Evolutionary conservation across 2,888 invertebrate species (phyloP).

Genomic region (Trissolcus japonicus): DNA sequence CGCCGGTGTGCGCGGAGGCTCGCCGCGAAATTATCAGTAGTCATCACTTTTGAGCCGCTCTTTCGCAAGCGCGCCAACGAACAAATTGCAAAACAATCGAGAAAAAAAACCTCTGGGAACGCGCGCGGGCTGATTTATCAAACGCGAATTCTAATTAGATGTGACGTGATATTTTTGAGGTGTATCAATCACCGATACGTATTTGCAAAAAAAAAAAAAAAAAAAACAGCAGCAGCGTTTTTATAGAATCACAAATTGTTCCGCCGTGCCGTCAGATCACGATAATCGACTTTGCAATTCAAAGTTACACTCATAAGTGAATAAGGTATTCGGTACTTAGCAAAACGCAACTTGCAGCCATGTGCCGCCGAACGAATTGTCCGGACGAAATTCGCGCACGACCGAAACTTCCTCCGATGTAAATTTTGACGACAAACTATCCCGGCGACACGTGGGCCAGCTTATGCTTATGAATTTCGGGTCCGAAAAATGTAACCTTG

Average conservation of each 20-base stretch:
- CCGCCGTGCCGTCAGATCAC: constrained; percentile 17
- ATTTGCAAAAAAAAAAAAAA: constrained; percentile 32
- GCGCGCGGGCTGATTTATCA: constrained; percentile 43
- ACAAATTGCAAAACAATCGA: constrained; percentile 52
- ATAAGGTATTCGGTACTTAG: constrained; percentile 35
- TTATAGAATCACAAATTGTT: constrained; percentile 44
- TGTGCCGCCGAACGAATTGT: constrained; percentile 6
- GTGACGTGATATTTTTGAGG: constrained; percentile 48
- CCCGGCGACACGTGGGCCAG: constrained; percentile 33
- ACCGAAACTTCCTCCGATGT: constrained; percentile 47
- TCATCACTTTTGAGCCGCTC: constrained; percentile 44
- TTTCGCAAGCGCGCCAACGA: constrained; percentile 44
- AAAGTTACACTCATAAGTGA: constrained; percentile 29
- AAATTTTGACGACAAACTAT: constrained; percentile 51
- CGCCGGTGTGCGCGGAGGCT: not conserved
- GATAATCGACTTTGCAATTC: constrained; percentile 37
- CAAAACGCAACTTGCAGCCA: constrained; percentile 28
- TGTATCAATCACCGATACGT: constrained; percentile 44
- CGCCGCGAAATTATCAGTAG: constrained; percentile 49
- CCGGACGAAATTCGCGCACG: constrained; percentile 50
- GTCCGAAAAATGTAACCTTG: constrained; percentile 70
- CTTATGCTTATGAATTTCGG: constrained; percentile 61
- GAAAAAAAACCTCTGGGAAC: constrained; percentile 48
- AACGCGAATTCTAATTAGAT: constrained; percentile 42
- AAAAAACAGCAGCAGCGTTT: constrained; percentile 1